These are phyloP conservation scores for Parauchenoglanis punctatus DNA, from an alignment of 2,797 vertebrate species.

Conservation along the genomic window DNA sequence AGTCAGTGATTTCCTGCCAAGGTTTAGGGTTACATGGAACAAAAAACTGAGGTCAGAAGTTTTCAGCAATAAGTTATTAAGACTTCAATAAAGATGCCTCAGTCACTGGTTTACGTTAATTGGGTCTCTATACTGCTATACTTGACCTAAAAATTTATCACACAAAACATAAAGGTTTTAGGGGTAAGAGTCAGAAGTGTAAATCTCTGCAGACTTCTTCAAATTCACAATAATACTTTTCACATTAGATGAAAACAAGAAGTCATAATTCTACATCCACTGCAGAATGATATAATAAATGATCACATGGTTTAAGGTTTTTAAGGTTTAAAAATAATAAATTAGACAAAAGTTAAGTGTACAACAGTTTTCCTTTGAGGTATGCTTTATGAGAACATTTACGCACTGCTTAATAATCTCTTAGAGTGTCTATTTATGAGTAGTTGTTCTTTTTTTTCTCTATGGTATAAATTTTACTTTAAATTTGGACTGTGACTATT, in stretches of 20 bases:
- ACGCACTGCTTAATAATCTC: neutral
- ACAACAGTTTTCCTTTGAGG: neutral
- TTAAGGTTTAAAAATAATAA: too few relatives aligned
- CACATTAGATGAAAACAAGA: neutral
- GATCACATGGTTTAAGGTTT: too few relatives aligned
- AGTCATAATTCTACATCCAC: neutral
- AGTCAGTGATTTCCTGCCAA: neutral
- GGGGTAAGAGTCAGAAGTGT: neutral
- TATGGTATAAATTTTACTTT: neutral
- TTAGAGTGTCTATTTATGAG: neutral
- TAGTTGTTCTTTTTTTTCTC: neutral
- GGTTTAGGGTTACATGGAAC: neutral
- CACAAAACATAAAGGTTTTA: neutral
- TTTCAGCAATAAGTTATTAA: constrained; percentile 5
- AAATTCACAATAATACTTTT: neutral
- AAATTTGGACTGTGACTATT: neutral
- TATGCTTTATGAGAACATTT: neutral
- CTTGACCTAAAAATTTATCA: constrained; percentile 5
- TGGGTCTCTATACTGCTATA: neutral
- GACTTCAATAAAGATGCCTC: neutral
- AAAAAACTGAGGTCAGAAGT: neutral
- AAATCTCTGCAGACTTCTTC: neutral
- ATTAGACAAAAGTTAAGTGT: neutral
- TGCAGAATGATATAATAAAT: neutral
- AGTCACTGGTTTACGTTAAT: constrained; percentile 9